Evolutionary conservation across 2,888 invertebrate genomes (phyloP).

Genomic region (Chloroclysta siterata): DNA sequence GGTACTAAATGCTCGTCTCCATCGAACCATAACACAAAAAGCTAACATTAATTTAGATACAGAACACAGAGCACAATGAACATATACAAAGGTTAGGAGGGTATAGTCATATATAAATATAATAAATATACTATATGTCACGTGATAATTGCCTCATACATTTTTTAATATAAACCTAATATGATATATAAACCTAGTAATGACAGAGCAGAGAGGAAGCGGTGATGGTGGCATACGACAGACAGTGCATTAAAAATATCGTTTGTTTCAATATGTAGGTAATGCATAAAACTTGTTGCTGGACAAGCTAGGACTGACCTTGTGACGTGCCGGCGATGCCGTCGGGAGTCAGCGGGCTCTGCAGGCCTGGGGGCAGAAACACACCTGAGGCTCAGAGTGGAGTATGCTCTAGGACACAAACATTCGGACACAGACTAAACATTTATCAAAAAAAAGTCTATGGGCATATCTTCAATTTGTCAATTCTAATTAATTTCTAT

Average conservation of each 20-base stretch:
- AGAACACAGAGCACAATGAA: slow-evolving; percentile 84
- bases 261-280: slow-evolving; percentile 83
- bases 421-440: background rate
- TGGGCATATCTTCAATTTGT: no score
- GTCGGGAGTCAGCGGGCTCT: slow-evolving; percentile 87
- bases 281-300: slow-evolving; percentile 83
- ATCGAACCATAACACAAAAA: slow-evolving; percentile 84
- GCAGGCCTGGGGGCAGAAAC: slow-evolving; percentile 83
- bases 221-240: slow-evolving; percentile 86
- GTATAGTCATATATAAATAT: slow-evolving; percentile 67
- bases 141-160: slow-evolving; percentile 85
- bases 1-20: slow-evolving; percentile 56
- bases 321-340: slow-evolving; percentile 93
- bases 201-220: slow-evolving; percentile 86
- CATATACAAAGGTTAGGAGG: slow-evolving; percentile 79
- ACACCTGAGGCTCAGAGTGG: slow-evolving; percentile 44
- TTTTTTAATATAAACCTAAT: slow-evolving; percentile 78
- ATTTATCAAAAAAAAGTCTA: background rate
- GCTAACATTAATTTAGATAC: slow-evolving; percentile 82
- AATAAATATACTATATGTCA: slow-evolving; percentile 75
- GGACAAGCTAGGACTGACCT: slow-evolving; percentile 89
- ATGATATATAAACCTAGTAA: slow-evolving; percentile 84
- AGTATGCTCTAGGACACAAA: slow-evolving; percentile 35
- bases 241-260: slow-evolving; percentile 86
- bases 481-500: no score